Percentiles rank a stretch among this genome's conserved stretches.
Conservation (phyloP, 2,113 vertebrate species). For the Dipodomys merriami region DNA sequence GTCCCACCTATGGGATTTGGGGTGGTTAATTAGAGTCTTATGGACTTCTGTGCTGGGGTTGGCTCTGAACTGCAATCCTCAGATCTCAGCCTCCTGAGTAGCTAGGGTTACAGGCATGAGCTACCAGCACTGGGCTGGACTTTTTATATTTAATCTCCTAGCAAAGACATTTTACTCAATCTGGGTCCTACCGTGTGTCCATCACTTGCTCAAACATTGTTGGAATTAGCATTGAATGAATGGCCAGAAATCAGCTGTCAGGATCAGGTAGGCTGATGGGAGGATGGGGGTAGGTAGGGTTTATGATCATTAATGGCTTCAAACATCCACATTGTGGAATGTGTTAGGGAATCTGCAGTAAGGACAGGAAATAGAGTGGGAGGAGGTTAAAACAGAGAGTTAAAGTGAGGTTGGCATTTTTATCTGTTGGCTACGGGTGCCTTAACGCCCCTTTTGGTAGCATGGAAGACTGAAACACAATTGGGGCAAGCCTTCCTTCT, state of each 20-base stretch:
- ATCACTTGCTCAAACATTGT: neutral
- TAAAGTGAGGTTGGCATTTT: neutral
- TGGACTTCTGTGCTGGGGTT: too few species aligned
- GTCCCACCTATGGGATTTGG: too few species aligned
- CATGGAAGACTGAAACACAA: neutral
- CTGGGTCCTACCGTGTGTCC: neutral
- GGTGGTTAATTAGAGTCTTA: too few species aligned
- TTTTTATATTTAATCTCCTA: neutral
- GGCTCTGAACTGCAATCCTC: too few species aligned
- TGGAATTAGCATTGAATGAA: neutral
- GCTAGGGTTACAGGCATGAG: too few species aligned
- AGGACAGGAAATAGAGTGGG: neutral
- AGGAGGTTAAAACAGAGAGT: neutral
- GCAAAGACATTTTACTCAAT: neutral
- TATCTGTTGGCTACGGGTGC: neutral
- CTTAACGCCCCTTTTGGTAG: neutral
- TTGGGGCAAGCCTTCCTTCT: neutral
- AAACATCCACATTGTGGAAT: too few species aligned
- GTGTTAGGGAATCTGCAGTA: neutral
- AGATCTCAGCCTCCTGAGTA: too few species aligned
- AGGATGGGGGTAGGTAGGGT: neutral
- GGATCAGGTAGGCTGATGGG: neutral
- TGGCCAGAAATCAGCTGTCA: neutral
- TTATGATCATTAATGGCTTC: neutral
- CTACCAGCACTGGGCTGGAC: too few species aligned